Conservation (phyloP, 2,888 invertebrate genomes). For the Dynastes tityus region DNA sequence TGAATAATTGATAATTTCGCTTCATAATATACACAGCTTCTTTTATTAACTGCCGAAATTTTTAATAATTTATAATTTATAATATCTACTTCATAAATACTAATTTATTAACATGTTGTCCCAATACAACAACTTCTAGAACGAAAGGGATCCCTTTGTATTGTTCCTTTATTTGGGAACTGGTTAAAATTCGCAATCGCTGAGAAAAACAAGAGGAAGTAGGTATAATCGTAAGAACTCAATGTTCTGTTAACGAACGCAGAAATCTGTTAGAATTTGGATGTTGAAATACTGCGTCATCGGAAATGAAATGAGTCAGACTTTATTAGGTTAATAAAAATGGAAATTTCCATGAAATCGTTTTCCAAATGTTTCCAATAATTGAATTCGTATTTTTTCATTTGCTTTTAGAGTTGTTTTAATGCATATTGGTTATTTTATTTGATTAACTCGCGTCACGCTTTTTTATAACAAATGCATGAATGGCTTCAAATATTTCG, state of each 20-base stretch:
- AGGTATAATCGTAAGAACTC: neutral
- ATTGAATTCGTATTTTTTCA: conserved; percentile 15
- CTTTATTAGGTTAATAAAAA: conserved; percentile 27
- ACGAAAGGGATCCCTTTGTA: too few species aligned
- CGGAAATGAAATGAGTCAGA: conserved; percentile 25
- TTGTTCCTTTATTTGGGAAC: neutral
- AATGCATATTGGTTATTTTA: neutral
- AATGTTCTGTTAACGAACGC: conserved; percentile 8
- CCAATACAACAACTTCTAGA: too few species aligned
- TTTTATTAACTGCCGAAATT: too few species aligned
- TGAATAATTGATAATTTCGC: too few species aligned
- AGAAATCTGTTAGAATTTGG: neutral
- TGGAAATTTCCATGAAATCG: conserved; percentile 18
- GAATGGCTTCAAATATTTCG: neutral
- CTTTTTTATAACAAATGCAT: neutral
- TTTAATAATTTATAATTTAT: too few species aligned
- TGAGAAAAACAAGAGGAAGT: neutral
- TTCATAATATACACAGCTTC: too few species aligned
- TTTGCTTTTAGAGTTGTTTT: conserved; percentile 2
- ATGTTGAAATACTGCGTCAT: neutral
- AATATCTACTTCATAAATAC: too few species aligned
- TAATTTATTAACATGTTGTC: too few species aligned
- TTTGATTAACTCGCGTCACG: neutral
- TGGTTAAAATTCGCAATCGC: neutral
- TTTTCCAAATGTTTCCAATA: conserved; percentile 8